These are phyloP conservation scores for Aphis gossypii DNA, from an alignment of 1,140 invertebrate genomes.

Conservation along the genomic window DNA sequence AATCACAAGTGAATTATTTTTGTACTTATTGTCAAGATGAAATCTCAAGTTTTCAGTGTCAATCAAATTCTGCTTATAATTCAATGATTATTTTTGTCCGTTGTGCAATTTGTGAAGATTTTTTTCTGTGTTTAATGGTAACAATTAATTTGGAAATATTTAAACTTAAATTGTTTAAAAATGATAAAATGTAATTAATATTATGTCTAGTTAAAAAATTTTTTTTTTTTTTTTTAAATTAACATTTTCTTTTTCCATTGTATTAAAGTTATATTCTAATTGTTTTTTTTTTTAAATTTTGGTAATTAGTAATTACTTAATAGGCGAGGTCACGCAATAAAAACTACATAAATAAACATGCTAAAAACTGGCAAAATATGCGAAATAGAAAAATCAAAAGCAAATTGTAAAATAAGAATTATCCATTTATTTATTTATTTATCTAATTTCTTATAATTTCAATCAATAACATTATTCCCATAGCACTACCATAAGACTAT, in stretches of 20 bases:
- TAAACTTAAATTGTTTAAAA: background rate
- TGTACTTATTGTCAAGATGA: slow-evolving; percentile 49
- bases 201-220: background rate
- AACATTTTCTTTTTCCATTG: no score
- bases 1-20: slow-evolving; percentile 2
- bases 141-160: background rate
- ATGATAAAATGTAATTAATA: background rate
- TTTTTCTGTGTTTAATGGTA: slow-evolving; percentile 47
- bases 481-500: no score
- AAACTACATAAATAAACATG: no score
- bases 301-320: background rate
- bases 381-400: no score
- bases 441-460: no score
- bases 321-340: no score
- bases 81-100: slow-evolving; percentile 29
- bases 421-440: no score
- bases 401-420: no score
- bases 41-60: slow-evolving; percentile 23
- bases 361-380: no score
- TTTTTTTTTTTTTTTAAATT: no score
- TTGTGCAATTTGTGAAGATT: slow-evolving; percentile 28
- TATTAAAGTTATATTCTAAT: no score
- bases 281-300: background rate
- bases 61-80: background rate
- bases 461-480: no score